A percentile compares a stretch with the other conserved stretches of the same genome.
These are phyloP conservation scores for Labeo catla DNA, from an alignment of 2,113 vertebrate genomes.

Conservation along the genomic window DNA sequence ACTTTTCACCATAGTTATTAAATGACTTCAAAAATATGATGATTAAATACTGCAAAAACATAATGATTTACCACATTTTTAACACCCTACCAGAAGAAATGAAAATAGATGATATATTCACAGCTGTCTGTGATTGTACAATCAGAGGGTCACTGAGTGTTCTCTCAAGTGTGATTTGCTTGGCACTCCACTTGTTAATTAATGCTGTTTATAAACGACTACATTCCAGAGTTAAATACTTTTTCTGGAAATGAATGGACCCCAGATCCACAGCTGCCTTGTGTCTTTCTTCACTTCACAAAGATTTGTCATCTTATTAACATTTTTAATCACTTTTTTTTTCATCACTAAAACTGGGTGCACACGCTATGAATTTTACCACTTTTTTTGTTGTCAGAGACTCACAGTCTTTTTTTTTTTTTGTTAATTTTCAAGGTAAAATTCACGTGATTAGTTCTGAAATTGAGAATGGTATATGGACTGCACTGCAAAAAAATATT, in stretches of 20 bases:
- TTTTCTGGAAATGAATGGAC: conserved; percentile 12
- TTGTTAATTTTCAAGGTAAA: background rate
- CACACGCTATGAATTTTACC: background rate
- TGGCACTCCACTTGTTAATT: background rate
- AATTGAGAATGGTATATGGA: background rate
- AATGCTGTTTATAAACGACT: background rate
- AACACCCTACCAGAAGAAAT: background rate
- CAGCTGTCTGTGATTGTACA: conserved; percentile 28
- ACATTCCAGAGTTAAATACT: background rate
- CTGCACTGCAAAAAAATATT: background rate
- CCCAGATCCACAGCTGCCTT: conserved; percentile 9
- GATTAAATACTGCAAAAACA: background rate
- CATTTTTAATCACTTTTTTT: background rate
- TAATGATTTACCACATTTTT: background rate
- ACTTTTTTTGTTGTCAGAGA: background rate
- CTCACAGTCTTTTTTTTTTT: background rate
- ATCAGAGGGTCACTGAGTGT: conserved; percentile 41
- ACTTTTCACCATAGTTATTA: background rate
- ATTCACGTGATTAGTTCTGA: background rate
- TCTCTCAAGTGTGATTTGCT: conserved; percentile 22
- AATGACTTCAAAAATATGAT: background rate
- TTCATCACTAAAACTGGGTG: background rate
- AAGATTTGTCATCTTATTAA: background rate
- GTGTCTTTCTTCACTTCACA: background rate
- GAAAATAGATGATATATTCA: background rate